phyloP scores from a whole-genome alignment of 2,797 vertebrate genomes.

The Platalea minor region DNA sequence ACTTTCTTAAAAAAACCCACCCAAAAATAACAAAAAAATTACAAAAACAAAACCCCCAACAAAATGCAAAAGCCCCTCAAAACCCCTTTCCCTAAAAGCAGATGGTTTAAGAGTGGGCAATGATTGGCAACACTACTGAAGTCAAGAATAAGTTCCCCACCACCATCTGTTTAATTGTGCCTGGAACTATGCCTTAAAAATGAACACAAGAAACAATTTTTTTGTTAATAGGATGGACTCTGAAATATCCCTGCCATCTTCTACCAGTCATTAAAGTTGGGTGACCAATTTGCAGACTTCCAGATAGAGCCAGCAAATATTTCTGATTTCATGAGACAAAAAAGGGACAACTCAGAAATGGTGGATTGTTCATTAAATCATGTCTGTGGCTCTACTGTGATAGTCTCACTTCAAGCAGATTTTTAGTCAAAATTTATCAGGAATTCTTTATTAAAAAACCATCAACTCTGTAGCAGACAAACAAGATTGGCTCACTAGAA shows the following conservation, averaged over 20 bases:
- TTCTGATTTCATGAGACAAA: neutral
- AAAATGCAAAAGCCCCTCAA: neutral
- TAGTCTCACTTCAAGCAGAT: neutral
- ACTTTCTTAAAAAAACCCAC: neutral
- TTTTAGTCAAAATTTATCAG: neutral
- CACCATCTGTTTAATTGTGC: neutral
- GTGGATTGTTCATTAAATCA: neutral
- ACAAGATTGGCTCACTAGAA: neutral
- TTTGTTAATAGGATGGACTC: neutral
- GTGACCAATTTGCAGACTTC: neutral
- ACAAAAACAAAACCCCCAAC: neutral
- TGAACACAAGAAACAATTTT: neutral
- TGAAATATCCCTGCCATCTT: neutral
- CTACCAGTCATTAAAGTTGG: neutral
- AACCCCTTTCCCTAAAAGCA: neutral
- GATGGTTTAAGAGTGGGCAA: neutral
- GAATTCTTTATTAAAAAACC: neutral
- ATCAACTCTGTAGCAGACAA: neutral
- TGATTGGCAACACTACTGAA: neutral
- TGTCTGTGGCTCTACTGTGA: neutral
- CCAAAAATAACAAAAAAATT: neutral
- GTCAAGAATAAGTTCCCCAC: neutral
- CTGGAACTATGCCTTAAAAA: neutral
- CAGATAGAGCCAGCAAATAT: neutral
- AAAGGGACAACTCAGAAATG: neutral